Evolutionary conservation across 2,888 invertebrate species (phyloP).

Genomic region (Hirtodrosophila histrioides): DNA sequence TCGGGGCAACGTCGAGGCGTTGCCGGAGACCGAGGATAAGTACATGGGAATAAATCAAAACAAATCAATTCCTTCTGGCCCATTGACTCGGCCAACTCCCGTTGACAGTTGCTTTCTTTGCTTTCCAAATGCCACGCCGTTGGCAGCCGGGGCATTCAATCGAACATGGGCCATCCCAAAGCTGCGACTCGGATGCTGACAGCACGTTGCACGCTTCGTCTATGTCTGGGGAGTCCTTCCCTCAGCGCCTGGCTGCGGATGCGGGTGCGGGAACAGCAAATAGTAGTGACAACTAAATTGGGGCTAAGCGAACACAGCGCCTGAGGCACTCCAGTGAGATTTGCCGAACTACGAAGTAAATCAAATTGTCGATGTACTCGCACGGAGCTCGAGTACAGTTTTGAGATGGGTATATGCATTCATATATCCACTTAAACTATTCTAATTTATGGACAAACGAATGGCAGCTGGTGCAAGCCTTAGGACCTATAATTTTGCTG

Average conservation of each 20-base stretch:
- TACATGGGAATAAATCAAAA: conserved; percentile 68
- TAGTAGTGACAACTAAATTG: conserved; percentile 63
- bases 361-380: conserved; percentile 17
- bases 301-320: conserved; percentile 38
- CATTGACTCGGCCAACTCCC: conserved; percentile 63
- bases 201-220: background rate
- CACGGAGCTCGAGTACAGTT: background rate
- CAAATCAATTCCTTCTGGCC: conserved; percentile 74
- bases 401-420: background rate
- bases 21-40: conserved; percentile 8
- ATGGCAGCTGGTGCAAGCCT: no score
- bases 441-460: background rate
- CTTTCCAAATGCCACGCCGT: conserved; percentile 2
- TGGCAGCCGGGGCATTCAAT: conserved; percentile 30
- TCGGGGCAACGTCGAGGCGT: background rate
- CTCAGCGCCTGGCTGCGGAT: background rate
- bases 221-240: no score
- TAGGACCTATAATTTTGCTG: no score
- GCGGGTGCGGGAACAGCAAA: conserved; percentile 31
- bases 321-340: conserved; percentile 16
- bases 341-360: conserved; percentile 20
- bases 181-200: conserved; percentile 34
- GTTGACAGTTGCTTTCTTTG: conserved; percentile 55
- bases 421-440: conserved; percentile 13
- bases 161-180: conserved; percentile 30